Percentiles rank a stretch among this genome's conserved stretches.
Conservation (phyloP, 2,888 invertebrate species). For the Coelopa pilipes region DNA sequence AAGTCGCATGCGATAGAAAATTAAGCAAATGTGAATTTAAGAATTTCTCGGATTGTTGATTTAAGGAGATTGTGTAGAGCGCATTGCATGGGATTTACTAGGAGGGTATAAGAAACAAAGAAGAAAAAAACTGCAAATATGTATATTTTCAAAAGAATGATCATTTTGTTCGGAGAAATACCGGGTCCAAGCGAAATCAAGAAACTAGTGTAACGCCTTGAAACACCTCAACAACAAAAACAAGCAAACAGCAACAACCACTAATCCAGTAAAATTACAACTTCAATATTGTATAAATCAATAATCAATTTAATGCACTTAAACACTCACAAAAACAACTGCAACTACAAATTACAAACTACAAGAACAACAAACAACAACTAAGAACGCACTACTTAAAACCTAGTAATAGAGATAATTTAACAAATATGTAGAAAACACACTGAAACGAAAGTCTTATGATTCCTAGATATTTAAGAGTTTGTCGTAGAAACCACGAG, state of each 20-base stretch:
- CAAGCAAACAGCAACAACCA: slow-evolving; percentile 18
- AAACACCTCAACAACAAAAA: slow-evolving; percentile 1
- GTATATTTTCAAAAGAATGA: slow-evolving; percentile 39
- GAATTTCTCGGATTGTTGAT: not conserved
- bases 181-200: slow-evolving; percentile 57
- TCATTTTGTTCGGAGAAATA: slow-evolving; percentile 58
- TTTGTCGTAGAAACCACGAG: slow-evolving; percentile 35
- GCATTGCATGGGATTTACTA: not conserved
- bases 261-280: not conserved
- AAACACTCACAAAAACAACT: not conserved
- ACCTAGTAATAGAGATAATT: not conserved
- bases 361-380: not conserved
- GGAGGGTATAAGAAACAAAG: slow-evolving; percentile 10
- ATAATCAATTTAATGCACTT: no score
- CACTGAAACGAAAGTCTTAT: slow-evolving; percentile 67
- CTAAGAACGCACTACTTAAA: not conserved
- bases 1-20: not conserved
- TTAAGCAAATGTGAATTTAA: not conserved
- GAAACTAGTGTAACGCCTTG: not conserved
- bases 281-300: not conserved
- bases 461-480: slow-evolving; percentile 65
- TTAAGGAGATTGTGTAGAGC: not conserved
- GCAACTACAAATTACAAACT: not conserved
- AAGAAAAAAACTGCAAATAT: slow-evolving; percentile 38
- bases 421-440: slow-evolving; percentile 37